Conservation (phyloP, 2,113 vertebrate genomes). For the Mola mola region DNA sequence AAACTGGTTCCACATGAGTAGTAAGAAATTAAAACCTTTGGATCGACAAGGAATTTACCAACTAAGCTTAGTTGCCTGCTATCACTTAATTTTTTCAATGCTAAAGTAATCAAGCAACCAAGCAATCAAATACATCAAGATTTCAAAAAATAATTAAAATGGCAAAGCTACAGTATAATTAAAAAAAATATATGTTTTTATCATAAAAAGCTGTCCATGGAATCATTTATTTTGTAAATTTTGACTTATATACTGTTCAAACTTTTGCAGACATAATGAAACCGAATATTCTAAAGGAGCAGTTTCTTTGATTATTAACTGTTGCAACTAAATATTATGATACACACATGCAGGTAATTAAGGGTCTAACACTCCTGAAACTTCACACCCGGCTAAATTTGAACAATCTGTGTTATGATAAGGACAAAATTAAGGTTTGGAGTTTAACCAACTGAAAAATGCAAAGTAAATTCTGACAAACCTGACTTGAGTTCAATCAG, state of each 20-base stretch:
- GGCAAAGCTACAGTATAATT: conserved; percentile 22
- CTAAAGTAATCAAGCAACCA: conserved; percentile 26
- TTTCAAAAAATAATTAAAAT: conserved; percentile 31
- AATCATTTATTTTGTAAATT: neutral
- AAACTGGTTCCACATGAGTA: conserved; percentile 50
- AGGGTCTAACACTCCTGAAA: too few relatives aligned
- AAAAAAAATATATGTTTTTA: conserved; percentile 26
- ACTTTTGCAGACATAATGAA: neutral
- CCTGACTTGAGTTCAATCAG: conserved; percentile 46
- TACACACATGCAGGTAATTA: neutral
- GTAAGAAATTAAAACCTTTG: conserved; percentile 56
- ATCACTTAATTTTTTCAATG: conserved; percentile 41
- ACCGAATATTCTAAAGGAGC: neutral
- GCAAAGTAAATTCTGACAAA: conserved; percentile 47
- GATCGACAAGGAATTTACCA: conserved; percentile 59
- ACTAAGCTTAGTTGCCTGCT: conserved; percentile 39
- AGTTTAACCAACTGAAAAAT: conserved; percentile 38
- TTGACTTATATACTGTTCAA: neutral
- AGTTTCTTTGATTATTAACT: neutral
- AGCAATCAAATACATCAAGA: conserved; percentile 66
- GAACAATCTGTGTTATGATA: conserved; percentile 12
- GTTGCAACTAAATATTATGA: neutral
- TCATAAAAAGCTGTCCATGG: neutral
- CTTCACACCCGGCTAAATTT: conserved; percentile 15
- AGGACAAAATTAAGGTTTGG: conserved; percentile 47